A percentile compares a stretch with the other conserved stretches of the same genome.
phyloP scores from a whole-genome alignment of 2,888 invertebrate genomes.

The Spodoptera picta region DNA sequence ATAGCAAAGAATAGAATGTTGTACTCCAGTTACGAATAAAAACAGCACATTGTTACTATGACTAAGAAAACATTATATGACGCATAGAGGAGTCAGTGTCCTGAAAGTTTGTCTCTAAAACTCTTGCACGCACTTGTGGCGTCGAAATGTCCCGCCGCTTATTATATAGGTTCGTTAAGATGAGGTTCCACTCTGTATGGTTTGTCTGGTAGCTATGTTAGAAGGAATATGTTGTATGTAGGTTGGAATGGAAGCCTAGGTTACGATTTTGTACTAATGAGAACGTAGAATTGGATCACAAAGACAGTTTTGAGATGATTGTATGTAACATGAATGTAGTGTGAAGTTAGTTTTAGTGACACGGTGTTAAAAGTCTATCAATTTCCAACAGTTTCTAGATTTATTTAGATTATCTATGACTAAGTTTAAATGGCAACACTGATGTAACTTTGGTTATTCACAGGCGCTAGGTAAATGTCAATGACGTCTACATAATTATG shows the following conservation, averaged over 20 bases:
- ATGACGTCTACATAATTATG: background rate
- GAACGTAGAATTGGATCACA: conserved; percentile 3
- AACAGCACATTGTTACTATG: conserved; percentile 13
- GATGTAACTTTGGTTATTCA: background rate
- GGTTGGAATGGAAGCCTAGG: background rate
- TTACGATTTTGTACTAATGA: conserved; percentile 13
- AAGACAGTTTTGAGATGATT: conserved; percentile 3
- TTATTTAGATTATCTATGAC: no score
- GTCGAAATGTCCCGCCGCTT: conserved; percentile 15
- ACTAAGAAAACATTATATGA: conserved; percentile 30
- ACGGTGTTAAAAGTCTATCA: no score
- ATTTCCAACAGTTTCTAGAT: no score
- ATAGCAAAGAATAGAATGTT: no score
- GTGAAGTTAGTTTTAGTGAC: no score
- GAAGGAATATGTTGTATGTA: conserved; percentile 4
- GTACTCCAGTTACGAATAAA: conserved; percentile 2
- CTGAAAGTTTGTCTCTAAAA: conserved; percentile 27
- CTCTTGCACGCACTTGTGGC: conserved; percentile 17
- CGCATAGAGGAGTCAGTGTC: conserved; percentile 35
- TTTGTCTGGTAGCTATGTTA: conserved; percentile 6
- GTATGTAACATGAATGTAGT: no score
- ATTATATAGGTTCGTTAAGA: conserved; percentile 17
- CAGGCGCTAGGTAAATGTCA: background rate
- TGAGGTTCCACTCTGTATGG: background rate
- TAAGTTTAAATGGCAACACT: background rate